Conservation (phyloP, 2,113 vertebrate genomes). For the Malaclemys terrapin region DNA sequence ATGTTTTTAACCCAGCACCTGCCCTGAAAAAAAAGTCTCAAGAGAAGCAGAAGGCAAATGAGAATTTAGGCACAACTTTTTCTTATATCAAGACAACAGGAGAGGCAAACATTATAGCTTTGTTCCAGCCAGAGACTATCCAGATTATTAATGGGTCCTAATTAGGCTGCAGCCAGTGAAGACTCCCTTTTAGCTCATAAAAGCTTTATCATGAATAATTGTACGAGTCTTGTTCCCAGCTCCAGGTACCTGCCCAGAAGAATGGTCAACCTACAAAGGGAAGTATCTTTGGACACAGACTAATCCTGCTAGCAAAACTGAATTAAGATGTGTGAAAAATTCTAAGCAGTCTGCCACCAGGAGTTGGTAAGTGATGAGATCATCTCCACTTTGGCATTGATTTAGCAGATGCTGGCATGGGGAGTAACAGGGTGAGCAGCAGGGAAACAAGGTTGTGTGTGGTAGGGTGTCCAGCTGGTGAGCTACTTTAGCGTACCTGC, state of each 20-base stretch:
- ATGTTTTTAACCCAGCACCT: not conserved
- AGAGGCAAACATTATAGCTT: not conserved
- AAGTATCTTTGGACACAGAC: conserved; percentile 83
- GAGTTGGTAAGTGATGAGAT: conserved; percentile 80
- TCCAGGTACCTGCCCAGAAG: conserved; percentile 71
- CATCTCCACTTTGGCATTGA: not conserved
- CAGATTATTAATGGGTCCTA: not conserved
- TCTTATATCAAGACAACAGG: not conserved
- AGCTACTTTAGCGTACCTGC: rapidly evolving
- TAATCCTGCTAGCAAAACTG: conserved; percentile 61
- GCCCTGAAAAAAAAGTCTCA: not conserved
- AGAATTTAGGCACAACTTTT: not conserved
- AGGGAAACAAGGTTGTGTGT: not conserved
- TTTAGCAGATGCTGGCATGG: not conserved
- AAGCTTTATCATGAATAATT: not conserved
- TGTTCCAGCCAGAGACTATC: not conserved
- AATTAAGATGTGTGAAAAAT: conserved; percentile 79
- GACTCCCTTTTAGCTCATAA: not conserved
- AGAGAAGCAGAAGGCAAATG: not conserved
- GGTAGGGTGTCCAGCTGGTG: not conserved
- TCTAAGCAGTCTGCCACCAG: conserved; percentile 69
- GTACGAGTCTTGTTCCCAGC: conserved; percentile 72
- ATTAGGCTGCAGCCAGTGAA: not conserved
- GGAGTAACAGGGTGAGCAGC: not conserved
- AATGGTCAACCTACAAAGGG: conserved; percentile 77